Base-by-base conservation (phyloP, 1,140 invertebrate genomes). In the Eurytemora carolleeae region DNA sequence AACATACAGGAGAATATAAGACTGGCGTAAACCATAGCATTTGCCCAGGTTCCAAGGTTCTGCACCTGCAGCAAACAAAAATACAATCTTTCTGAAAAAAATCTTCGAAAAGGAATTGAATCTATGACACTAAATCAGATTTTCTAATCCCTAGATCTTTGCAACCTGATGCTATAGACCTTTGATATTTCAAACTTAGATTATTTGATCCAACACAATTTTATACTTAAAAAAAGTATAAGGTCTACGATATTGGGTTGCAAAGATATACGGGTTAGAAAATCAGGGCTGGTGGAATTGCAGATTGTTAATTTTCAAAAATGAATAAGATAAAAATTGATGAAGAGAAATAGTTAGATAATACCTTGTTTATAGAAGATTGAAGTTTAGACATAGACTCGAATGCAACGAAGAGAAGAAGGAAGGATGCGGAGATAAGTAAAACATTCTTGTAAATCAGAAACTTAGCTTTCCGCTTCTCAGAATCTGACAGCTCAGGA, bases 381-480 rank as follows among this genome's bases (percentile, higher is more conserved):
- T 76, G 90, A 2, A 94, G 74, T 68, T 90, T 91, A 0, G 87
- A 85, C 52, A 87, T 87, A 53, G 87, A 86, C 69, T 86, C 83
- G 71, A 91, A 94, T 25, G 89, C 87, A 18, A 87, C 92, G 73
- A 94, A 93, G 67, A 93, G 85, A 60, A 92, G 84, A 79, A 92
- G 86, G 70, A 93, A 93, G 1, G 86, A 84, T 57, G 84, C 73
- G 64, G 86, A 89, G 3, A 93, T 83, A 53, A 86, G 80, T 22
- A 82, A 77, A 26, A 92, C 81, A 74, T 91, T 91, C 72, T 88
- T 90, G 63, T 87, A 72, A 68, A 92, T 91, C 31, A 44, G 7
- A 12, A 44, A 12, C n/a, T 44, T 44, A 7, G 7, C 31, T 44
- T n/a, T 44, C n/a, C 7, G 7, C 31, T 44, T 44, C 31, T 44